Base-by-base conservation (phyloP, 1,140 invertebrate genomes). In the Neelides sp. region DNA sequence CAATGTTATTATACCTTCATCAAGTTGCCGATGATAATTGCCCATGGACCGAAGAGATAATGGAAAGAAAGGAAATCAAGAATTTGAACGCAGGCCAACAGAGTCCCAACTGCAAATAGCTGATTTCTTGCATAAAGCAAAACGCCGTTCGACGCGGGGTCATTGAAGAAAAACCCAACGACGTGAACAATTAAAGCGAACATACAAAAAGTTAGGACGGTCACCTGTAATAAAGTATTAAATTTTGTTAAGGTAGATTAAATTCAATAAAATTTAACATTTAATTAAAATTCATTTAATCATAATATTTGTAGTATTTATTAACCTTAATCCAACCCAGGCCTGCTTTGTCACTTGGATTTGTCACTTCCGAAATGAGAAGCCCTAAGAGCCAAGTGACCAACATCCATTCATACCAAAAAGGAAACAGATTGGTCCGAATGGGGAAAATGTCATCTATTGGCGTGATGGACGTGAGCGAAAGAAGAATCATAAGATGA, bases 1-100 rank as follows among this genome's bases (percentile, higher is more conserved):
- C n/a, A n/a, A n/a, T n/a, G n/a, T n/a, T n/a, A n/a, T n/a, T n/a
- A n/a, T n/a, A n/a, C n/a, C 69, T 88, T 88, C 60, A 89, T 84
- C 36, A 89, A 71, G 66, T 89, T 84, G 10, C 84, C 85, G 59
- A 88, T 89, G 64, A 89, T 89, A 55, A 89, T 89, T 15, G 85
- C 85, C 95, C 95, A 98, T 0, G 95, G 95, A 30, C 95, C 95
- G 64, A 99, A 99, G 0, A 98, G 73, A 69, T 98, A 90, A 71
- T 98, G 95, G 67, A 99, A 98, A 7, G 93, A 96, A 17, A 94
- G 68, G 64, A 93, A 94, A 68, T 98, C 95, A 53, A 98, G 71
- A 61, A 97, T 88, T 69, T 97, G 91, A 10, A 98, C 90, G 69
- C 94, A 98, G 40, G 90, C 89, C 52, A 97, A 73, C 37, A 98